Base-by-base conservation (phyloP, 2,113 vertebrate species). In the Archilochus colubris region DNA sequence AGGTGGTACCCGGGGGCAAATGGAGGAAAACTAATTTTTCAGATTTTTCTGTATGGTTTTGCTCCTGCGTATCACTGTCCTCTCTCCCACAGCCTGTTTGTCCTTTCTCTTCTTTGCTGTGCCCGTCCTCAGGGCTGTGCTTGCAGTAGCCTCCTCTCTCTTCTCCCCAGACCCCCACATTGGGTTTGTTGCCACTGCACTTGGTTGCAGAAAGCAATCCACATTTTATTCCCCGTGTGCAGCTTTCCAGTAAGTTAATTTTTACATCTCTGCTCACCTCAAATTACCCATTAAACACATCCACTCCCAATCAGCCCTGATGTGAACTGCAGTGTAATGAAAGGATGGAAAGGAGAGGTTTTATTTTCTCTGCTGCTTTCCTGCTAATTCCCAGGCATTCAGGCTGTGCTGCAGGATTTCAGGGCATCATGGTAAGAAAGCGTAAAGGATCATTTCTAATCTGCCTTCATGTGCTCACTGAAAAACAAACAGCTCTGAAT, bases 351-450 rank as follows among this genome's bases (percentile, higher is more conserved):
- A 88, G 76, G 63, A 72, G 54, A 74, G 30, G 36, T 85, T 38
- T 38, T 67, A 78, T 95, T 90, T 86, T 84, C 85, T 82, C 38
- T 10, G 4, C 76, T 46, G 69, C 46, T 95, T 74, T 69, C 85
- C 80, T 83, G 73, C 73, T 95, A 90, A 96, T 94, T 95, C 59
- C 82, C 94, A 82, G 55, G 89, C 61, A 90, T 93, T 95, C 73
- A 40, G 72, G 57, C 15, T 20, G 69, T 33, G 62, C 70, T 77
- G 57, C 87, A 79, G 72, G 51, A 90, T 82, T 86, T 94, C 91
- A 86, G 66, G 84, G 87, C 77, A 44, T 30, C 61, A 6, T 6
- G 85, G 88, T 91, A 89, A 93, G 86, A 58, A 86, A 73, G 17
- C 62, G 51, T 33, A 95, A 94, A 91, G 36, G n/a, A 83, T 79